A percentile compares a stretch with the other conserved stretches of the same genome.
Evolutionary conservation across 2,113 vertebrate genomes (phyloP).

Genomic region (Ranitomeya variabilis): DNA sequence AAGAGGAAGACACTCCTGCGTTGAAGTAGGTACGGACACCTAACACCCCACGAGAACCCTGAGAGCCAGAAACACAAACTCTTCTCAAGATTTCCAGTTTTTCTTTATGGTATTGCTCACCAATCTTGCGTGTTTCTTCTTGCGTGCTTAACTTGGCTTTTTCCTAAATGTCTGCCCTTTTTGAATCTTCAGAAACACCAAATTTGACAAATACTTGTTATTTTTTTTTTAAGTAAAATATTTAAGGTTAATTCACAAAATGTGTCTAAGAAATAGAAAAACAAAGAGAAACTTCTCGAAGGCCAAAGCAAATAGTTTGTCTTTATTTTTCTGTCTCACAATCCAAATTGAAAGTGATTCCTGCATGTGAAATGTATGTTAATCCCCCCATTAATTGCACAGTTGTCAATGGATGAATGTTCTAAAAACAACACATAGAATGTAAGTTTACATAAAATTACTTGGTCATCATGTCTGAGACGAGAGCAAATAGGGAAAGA

Average conservation of each 20-base stretch:
- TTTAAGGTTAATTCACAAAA: conserved; percentile 62
- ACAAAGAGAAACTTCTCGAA: conserved; percentile 60
- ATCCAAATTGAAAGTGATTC: conserved; percentile 75
- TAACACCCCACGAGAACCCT: not conserved
- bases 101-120: not conserved
- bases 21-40: not conserved
- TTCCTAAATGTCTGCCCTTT: conserved; percentile 59
- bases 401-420: conserved; percentile 66
- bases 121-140: not conserved
- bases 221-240: conserved; percentile 65
- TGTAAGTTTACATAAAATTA: conserved; percentile 63
- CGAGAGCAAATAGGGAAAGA: conserved; percentile 40
- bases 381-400: conserved; percentile 69
- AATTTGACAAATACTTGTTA: conserved; percentile 67
- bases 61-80: not conserved
- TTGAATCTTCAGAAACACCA: conserved; percentile 60
- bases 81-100: not conserved
- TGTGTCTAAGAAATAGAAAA: conserved; percentile 71
- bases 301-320: conserved; percentile 73
- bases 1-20: not conserved
- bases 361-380: conserved; percentile 70
- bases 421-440: conserved; percentile 27
- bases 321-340: conserved; percentile 66
- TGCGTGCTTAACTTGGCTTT: conserved; percentile 15
- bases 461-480: conserved; percentile 61